phyloP scores from a whole-genome alignment of 2,797 vertebrate genomes.

The Sebastes cheni region DNA sequence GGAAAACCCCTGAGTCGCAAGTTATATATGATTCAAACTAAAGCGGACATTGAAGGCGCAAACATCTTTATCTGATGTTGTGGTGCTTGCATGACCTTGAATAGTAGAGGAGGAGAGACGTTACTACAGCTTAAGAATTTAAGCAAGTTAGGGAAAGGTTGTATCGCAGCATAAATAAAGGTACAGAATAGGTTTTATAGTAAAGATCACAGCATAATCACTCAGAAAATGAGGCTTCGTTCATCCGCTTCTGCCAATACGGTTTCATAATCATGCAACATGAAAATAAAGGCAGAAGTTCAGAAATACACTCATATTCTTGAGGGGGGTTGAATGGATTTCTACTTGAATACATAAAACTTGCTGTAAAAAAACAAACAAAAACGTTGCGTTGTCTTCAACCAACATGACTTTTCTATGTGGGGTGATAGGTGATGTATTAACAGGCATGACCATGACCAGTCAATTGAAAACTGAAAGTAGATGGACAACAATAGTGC shows the following conservation, averaged over 20 bases:
- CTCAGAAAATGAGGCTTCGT: conserved; percentile 7
- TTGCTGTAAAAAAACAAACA: not conserved
- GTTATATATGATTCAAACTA: conserved; percentile 19
- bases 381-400: not conserved
- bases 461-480: conserved; percentile 13
- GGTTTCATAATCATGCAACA: conserved; percentile 9
- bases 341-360: not conserved
- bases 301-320: conserved; percentile 14
- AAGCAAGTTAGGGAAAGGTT: conserved; percentile 5
- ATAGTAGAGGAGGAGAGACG: not conserved
- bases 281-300: conserved; percentile 29
- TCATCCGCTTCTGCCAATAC: not conserved
- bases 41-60: conserved; percentile 13
- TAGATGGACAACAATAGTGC: conserved; percentile 12
- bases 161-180: not conserved
- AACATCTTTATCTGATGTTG: conserved; percentile 8
- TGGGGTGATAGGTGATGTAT: conserved; percentile 8
- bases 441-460: conserved; percentile 25
- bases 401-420: conserved; percentile 18
- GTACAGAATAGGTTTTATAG: not conserved
- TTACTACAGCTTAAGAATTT: conserved; percentile 8
- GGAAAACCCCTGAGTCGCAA: conserved; percentile 51
- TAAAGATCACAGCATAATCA: conserved; percentile 2
- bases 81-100: conserved; percentile 7
- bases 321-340: not conserved